Conservation (phyloP, 2,888 invertebrate genomes). For the Agonum fuliginosum region DNA sequence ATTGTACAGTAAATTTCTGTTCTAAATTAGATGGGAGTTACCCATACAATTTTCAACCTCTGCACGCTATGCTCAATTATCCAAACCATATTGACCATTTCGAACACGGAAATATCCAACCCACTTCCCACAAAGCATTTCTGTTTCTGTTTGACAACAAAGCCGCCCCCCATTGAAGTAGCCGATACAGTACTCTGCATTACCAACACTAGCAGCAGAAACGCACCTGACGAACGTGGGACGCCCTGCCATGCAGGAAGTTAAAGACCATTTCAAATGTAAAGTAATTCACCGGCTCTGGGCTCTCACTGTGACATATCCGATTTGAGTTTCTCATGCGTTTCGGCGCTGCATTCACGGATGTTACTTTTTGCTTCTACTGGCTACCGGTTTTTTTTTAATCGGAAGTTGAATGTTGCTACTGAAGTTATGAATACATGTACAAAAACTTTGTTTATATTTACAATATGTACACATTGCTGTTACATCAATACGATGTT, state of each 20-base stretch:
- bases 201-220: background rate
- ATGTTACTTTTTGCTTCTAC: constrained; percentile 8
- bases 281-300: constrained; percentile 30
- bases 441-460: too few species aligned
- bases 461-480: background rate
- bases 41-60: background rate
- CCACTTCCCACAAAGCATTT: background rate
- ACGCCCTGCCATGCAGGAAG: constrained; percentile 37
- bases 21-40: background rate
- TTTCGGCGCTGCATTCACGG: constrained; percentile 4
- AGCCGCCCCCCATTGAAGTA: constrained; percentile 5
- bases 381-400: background rate
- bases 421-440: too few species aligned
- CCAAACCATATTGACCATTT: constrained; percentile 7
- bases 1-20: background rate
- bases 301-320: constrained; percentile 36
- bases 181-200: background rate
- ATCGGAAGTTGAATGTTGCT: constrained; percentile 5
- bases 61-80: background rate
- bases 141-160: constrained; percentile 13
- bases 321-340: constrained; percentile 27
- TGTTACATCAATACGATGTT: too few species aligned
- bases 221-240: constrained; percentile 9
- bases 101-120: background rate
- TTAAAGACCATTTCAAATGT: constrained; percentile 28